Conservation (phyloP, 2,888 invertebrate genomes). For the Ophion obscuratus region DNA sequence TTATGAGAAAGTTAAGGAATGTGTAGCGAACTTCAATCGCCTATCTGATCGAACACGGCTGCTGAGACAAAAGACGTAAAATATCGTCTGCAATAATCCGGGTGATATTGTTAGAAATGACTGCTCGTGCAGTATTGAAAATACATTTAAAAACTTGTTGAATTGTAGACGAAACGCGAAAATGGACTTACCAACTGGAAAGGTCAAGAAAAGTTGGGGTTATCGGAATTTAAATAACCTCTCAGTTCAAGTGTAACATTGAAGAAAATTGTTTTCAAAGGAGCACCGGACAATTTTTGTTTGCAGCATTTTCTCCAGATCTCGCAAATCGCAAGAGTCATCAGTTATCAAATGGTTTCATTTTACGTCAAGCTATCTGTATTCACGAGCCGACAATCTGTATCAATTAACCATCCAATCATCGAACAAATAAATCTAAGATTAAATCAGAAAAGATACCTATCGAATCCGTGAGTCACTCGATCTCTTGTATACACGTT, state of each 20-base stretch:
- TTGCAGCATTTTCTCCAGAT: too few relatives aligned
- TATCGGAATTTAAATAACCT: too few relatives aligned
- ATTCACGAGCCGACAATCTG: not conserved
- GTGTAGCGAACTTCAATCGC: not conserved
- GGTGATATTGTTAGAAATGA: not conserved
- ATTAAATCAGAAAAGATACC: slow-evolving; percentile 18
- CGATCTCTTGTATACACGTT: slow-evolving; percentile 17
- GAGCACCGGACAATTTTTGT: too few relatives aligned
- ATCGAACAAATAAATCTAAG: slow-evolving; percentile 9
- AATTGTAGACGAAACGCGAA: not conserved
- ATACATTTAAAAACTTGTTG: not conserved
- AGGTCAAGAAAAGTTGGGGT: too few relatives aligned
- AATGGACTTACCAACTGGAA: not conserved
- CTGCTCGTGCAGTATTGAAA: not conserved
- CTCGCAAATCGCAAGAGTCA: too few relatives aligned
- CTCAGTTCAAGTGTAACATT: too few relatives aligned
- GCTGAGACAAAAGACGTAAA: slow-evolving; percentile 9
- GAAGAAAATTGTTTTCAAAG: too few relatives aligned
- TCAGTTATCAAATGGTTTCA: too few relatives aligned
- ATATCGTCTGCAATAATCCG: not conserved
- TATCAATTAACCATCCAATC: not conserved
- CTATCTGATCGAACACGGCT: not conserved
- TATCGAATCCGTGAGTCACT: slow-evolving; percentile 3
- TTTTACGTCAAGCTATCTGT: too few relatives aligned
- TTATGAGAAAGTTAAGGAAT: too few relatives aligned